These are phyloP conservation scores for Aspidapion aeneum DNA, from an alignment of 2,888 invertebrate species.

Conservation along the genomic window DNA sequence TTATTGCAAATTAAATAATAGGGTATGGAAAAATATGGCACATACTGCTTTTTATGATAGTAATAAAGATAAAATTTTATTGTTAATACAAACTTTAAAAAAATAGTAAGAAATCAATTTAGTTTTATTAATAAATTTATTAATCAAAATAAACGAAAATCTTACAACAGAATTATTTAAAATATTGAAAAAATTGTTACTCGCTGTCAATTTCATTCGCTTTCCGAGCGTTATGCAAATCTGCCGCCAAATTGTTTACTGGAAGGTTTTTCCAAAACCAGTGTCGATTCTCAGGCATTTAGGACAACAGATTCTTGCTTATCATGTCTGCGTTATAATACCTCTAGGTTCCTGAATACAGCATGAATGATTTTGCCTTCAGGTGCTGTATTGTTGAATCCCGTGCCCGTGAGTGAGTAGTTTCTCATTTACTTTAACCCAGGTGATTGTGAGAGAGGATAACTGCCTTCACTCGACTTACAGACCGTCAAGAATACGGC, in stretches of 20 bases:
- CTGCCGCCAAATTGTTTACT: too few species aligned
- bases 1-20: neutral
- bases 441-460: too few species aligned
- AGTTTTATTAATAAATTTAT: neutral
- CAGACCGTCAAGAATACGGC: neutral
- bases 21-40: neutral
- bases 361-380: neutral
- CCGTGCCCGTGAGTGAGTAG: too few species aligned
- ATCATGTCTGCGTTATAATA: too few species aligned
- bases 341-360: neutral
- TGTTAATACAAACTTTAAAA: neutral
- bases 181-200: neutral
- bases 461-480: too few species aligned
- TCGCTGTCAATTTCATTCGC: too few species aligned
- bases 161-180: neutral
- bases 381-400: too few species aligned
- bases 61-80: neutral
- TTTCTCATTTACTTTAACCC: too few species aligned
- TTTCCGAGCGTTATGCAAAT: too few species aligned
- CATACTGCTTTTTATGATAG: neutral
- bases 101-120: neutral
- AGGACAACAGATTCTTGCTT: too few species aligned
- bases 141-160: neutral
- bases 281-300: too few species aligned
- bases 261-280: too few species aligned